Evolutionary conservation across 2,888 invertebrate genomes (phyloP).

Genomic region (Petrolisthes cinctipes): DNA sequence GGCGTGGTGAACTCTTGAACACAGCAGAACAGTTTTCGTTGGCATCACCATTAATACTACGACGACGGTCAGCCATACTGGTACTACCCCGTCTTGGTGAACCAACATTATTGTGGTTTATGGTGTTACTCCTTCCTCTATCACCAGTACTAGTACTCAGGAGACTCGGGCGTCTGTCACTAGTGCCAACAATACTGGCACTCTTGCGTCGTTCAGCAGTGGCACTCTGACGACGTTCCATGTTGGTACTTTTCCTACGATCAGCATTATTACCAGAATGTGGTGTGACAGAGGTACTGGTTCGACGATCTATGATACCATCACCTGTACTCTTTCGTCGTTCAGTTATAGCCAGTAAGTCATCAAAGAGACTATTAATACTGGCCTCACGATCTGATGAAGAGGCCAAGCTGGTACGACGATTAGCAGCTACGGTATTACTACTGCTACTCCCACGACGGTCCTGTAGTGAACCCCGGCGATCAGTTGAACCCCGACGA

Average conservation of each 20-base stretch:
- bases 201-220: not conserved
- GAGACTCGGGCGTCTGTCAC: slow-evolving; percentile 26
- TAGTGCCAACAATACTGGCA: slow-evolving; percentile 20
- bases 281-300: too few relatives aligned
- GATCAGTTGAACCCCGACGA: not conserved
- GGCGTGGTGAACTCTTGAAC: slow-evolving; percentile 15
- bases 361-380: slow-evolving; percentile 7
- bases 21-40: slow-evolving; percentile 7
- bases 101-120: too few relatives aligned
- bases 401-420: not conserved
- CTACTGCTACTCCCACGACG: not conserved
- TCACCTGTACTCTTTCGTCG: not conserved
- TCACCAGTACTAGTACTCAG: slow-evolving; percentile 32
- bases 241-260: not conserved
- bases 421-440: not conserved
- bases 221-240: not conserved
- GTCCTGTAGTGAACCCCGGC: not conserved
- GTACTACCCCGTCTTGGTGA: not conserved
- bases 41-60: slow-evolving; percentile 2
- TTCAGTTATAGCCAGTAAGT: not conserved
- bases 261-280: not conserved
- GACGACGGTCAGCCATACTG: slow-evolving; percentile 2
- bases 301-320: not conserved
- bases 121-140: slow-evolving; percentile 7
- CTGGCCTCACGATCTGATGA: not conserved